phyloP scores from a whole-genome alignment of 1,140 invertebrate species.

The Luehdorfia chinensis region DNA sequence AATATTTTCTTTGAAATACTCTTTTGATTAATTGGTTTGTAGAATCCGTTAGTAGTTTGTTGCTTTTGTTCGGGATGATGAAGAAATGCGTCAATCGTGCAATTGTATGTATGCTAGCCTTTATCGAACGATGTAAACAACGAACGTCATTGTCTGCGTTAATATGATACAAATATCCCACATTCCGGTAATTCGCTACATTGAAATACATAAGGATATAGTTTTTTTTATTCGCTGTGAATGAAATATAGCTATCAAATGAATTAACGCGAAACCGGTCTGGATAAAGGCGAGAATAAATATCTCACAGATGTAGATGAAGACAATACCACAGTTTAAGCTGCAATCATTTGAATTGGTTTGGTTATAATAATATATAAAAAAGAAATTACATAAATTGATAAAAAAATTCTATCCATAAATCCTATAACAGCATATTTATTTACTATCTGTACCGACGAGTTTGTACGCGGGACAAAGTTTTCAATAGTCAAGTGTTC shows the following conservation, averaged over 20 bases:
- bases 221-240: too few relatives aligned
- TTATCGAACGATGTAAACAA: constrained; percentile 10
- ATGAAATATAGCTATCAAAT: neutral
- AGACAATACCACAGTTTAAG: neutral
- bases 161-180: neutral
- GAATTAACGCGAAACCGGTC: neutral
- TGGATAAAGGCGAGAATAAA: neutral
- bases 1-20: too few relatives aligned
- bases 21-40: too few relatives aligned
- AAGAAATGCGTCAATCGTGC: constrained; percentile 7
- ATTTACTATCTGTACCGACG: too few relatives aligned
- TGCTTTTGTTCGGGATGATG: neutral
- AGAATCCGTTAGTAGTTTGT: too few relatives aligned
- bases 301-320: constrained; percentile 1
- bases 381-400: too few relatives aligned
- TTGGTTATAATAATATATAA: too few relatives aligned
- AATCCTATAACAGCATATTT: too few relatives aligned
- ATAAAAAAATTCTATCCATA: too few relatives aligned
- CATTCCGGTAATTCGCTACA: neutral
- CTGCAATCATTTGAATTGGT: neutral
- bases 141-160: constrained; percentile 3
- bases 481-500: too few relatives aligned
- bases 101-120: constrained; percentile 1
- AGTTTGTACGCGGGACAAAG: too few relatives aligned
- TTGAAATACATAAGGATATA: too few relatives aligned